These are phyloP conservation scores for Parascotia fuliginaria DNA, from an alignment of 2,888 invertebrate genomes.

Conservation along the genomic window DNA sequence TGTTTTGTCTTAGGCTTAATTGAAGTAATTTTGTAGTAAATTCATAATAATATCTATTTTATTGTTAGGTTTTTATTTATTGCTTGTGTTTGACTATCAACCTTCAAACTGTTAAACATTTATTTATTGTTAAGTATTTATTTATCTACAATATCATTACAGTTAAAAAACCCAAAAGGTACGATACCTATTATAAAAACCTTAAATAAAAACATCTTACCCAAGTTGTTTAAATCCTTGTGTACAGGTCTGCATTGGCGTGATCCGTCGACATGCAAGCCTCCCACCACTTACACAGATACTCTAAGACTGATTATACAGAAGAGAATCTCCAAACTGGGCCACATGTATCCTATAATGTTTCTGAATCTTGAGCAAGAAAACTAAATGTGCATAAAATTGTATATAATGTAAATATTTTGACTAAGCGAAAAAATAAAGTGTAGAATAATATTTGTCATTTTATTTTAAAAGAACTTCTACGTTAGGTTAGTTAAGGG, in stretches of 20 bases:
- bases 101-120: too few species aligned
- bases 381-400: constrained; percentile 25
- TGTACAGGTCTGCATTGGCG: constrained; percentile 89
- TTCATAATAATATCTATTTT: too few species aligned
- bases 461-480: too few species aligned
- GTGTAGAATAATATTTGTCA: constrained; percentile 30
- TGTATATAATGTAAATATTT: constrained; percentile 49
- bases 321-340: constrained; percentile 91
- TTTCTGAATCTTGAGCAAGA: constrained; percentile 83
- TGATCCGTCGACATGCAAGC: constrained; percentile 89
- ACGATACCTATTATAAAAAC: too few species aligned
- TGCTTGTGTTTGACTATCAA: too few species aligned
- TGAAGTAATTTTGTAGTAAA: too few species aligned
- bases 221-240: constrained; percentile 3
- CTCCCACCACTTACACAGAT: constrained; percentile 91
- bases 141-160: too few species aligned
- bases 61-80: too few species aligned
- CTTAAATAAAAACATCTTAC: background rate
- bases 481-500: too few species aligned
- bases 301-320: constrained; percentile 92
- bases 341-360: constrained; percentile 91
- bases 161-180: too few species aligned
- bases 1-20: too few species aligned
- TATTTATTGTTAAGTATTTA: too few species aligned
- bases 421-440: constrained; percentile 47